A percentile compares a stretch with the other conserved stretches of the same genome.
These are phyloP conservation scores for Caenorhabditis sp. DNA, from an alignment of 2,888 invertebrate species.

Conservation along the genomic window DNA sequence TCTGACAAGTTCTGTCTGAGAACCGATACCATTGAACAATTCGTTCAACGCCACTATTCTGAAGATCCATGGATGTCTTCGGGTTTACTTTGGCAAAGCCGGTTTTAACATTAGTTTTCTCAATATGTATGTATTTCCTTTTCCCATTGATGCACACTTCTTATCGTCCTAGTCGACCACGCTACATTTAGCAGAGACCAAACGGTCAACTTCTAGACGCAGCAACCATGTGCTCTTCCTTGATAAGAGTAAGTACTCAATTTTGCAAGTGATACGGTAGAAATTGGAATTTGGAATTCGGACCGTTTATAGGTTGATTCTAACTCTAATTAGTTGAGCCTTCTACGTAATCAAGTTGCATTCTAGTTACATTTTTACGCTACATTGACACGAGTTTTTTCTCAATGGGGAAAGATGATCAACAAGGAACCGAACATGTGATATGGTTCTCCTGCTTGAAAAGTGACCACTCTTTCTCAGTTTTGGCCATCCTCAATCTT, in stretches of 20 bases:
- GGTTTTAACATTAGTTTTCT: too few relatives aligned
- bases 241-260: background rate
- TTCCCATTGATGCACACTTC: background rate
- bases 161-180: background rate
- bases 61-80: background rate
- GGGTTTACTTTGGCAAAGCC: background rate
- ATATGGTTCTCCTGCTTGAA: slow-evolving; percentile 37
- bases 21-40: slow-evolving; percentile 24
- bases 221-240: background rate
- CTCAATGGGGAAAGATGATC: slow-evolving; percentile 17
- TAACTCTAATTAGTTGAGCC: too few relatives aligned
- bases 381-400: slow-evolving; percentile 17
- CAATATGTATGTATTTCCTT: background rate
- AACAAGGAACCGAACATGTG: slow-evolving; percentile 46
- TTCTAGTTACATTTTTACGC: slow-evolving; percentile 4
- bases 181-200: background rate
- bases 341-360: too few relatives aligned
- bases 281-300: too few relatives aligned
- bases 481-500: slow-evolving; percentile 18
- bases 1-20: slow-evolving; percentile 29
- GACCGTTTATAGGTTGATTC: too few relatives aligned
- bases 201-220: background rate
- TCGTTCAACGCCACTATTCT: background rate
- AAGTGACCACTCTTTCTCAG: background rate
- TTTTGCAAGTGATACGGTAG: background rate